Percentiles rank a stretch among this genome's conserved stretches.
phyloP scores from a whole-genome alignment of 2,113 vertebrate genomes.

The Callionymus lyra region DNA sequence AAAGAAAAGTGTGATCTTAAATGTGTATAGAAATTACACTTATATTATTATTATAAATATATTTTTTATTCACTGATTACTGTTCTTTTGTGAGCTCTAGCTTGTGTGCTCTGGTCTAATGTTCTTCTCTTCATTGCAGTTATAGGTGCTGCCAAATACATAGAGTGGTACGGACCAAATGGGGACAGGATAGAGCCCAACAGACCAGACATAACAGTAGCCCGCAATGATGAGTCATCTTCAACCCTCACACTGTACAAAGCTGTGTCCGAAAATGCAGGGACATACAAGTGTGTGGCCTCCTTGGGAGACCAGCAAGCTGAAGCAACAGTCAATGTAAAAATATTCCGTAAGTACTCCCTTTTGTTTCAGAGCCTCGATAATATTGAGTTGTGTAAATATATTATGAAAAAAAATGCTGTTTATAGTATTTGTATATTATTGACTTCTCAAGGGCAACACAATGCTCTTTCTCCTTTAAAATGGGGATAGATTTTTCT shows the following conservation, averaged over 20 bases:
- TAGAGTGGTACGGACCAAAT: slow-evolving; percentile 90
- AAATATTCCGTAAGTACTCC: slow-evolving; percentile 85
- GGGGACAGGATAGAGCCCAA: slow-evolving; percentile 81
- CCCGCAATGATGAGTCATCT: slow-evolving; percentile 79
- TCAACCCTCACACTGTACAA: slow-evolving; percentile 94
- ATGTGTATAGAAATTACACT: too few species aligned
- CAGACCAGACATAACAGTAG: slow-evolving; percentile 83
- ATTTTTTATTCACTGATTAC: too few species aligned
- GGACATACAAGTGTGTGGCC: slow-evolving; percentile 91
- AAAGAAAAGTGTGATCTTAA: too few species aligned
- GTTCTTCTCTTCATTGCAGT: slow-evolving; percentile 57
- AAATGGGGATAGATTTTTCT: slow-evolving; percentile 54
- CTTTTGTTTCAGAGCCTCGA: background rate
- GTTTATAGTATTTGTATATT: slow-evolving; percentile 44
- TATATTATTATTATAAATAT: too few species aligned
- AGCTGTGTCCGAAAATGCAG: slow-evolving; percentile 79
- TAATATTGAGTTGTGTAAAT: too few species aligned
- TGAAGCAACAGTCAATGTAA: slow-evolving; percentile 88
- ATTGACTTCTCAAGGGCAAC: slow-evolving; percentile 55
- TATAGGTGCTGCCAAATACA: slow-evolving; percentile 79
- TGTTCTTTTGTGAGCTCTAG: slow-evolving; percentile 16
- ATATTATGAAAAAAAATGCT: slow-evolving; percentile 10
- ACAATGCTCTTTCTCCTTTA: slow-evolving; percentile 46
- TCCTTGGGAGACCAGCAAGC: slow-evolving; percentile 73
- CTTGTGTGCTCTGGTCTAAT: too few species aligned